phyloP scores from a whole-genome alignment of 2,113 vertebrate species.

The Zosterops borbonicus region DNA sequence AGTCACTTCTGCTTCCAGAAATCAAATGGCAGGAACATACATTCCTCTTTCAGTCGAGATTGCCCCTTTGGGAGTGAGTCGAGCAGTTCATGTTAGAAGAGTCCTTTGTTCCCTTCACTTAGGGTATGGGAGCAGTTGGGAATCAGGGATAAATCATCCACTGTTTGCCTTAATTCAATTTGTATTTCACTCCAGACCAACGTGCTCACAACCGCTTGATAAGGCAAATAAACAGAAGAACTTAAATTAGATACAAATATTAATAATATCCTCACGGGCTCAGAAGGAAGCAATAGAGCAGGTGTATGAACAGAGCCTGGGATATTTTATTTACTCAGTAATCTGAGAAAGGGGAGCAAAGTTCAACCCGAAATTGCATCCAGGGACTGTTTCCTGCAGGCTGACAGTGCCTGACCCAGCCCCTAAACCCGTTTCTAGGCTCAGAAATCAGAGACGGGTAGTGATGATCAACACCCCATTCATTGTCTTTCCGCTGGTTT shows the following conservation, averaged over 20 bases:
- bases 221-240: conserved; percentile 18
- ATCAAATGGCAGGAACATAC: conserved; percentile 48
- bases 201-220: neutral
- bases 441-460: neutral
- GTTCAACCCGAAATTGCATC: neutral
- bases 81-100: conserved; percentile 20
- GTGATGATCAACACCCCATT: neutral
- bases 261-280: neutral
- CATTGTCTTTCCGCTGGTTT: conserved; percentile 13
- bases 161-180: conserved; percentile 59
- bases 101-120: conserved; percentile 68
- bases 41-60: conserved; percentile 51
- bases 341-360: neutral
- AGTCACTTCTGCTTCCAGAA: conserved; percentile 44
- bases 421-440: neutral
- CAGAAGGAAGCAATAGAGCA: neutral
- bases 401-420: neutral
- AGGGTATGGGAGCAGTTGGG: neutral
- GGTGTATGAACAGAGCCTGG: neutral
- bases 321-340: neutral
- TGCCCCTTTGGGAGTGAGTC: conserved; percentile 56
- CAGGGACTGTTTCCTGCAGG: neutral
- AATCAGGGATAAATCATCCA: conserved; percentile 38
- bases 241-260: conserved; percentile 9
- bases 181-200: conserved; percentile 38